phyloP scores from a whole-genome alignment of 2,113 vertebrate genomes.

The Actenoides lindsayi region DNA sequence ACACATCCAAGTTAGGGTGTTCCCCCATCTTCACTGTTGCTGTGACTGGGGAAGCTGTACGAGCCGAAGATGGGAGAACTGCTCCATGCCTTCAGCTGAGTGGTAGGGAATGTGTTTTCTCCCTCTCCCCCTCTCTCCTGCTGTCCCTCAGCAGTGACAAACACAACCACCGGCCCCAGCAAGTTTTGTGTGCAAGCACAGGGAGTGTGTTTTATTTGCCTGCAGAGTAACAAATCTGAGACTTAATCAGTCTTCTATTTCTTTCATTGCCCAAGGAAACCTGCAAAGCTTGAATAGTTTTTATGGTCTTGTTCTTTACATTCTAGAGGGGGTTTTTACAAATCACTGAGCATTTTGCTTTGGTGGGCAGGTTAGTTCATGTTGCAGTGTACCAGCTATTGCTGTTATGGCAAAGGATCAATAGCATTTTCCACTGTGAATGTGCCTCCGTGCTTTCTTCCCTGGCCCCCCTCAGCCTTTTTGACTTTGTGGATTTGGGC shows the following conservation, averaged over 20 bases:
- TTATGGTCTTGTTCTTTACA: slow-evolving; percentile 30
- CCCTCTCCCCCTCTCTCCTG: not conserved
- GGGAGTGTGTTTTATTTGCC: not conserved
- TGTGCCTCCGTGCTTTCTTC: not conserved
- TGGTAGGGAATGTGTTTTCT: not conserved
- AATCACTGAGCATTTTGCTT: slow-evolving; percentile 5
- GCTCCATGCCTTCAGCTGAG: not conserved
- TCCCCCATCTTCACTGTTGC: not conserved
- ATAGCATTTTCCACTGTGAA: slow-evolving; percentile 34
- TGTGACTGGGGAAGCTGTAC: not conserved
- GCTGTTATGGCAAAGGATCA: slow-evolving; percentile 36
- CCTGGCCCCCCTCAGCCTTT: not conserved
- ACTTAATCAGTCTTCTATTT: slow-evolving; percentile 35
- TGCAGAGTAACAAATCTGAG: slow-evolving; percentile 18
- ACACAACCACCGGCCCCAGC: not conserved
- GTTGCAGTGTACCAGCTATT: not conserved
- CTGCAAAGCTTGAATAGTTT: not conserved
- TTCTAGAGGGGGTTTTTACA: slow-evolving; percentile 52
- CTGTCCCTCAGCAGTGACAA: not conserved
- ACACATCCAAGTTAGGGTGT: not conserved
- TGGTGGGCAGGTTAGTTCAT: slow-evolving; percentile 37
- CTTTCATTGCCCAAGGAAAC: slow-evolving; percentile 11
- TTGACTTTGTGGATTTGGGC: not conserved
- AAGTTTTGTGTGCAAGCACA: not conserved
- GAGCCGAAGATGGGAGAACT: not conserved